Evolutionary conservation across 2,888 invertebrate species (phyloP), one percentile per base, ranked within the genome.

Genomic region (Pammene aurita): DNA sequence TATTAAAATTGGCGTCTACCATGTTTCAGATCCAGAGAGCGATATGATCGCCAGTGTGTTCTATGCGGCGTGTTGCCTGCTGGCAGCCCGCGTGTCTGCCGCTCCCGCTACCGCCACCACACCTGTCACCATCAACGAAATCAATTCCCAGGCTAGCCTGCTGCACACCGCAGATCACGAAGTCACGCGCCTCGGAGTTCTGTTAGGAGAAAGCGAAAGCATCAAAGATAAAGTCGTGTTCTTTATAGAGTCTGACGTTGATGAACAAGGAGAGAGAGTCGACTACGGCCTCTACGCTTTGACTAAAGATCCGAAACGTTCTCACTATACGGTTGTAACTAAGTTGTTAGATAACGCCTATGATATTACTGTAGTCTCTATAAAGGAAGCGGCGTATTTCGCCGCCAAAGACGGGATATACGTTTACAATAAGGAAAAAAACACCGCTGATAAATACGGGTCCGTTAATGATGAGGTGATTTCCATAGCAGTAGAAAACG

Each of bases 391-490:
- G 0, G 61, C 35, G 14, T 61, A 61, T 38, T 61, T 61, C 7
- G 61, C 35, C 16, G 9, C 61, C 4, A 50, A 48, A n/a, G 61
- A 61, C 16, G 61, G 61, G 9, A 50, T 61, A 61, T 61, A 61
- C 16, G 35, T 18, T 11, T 61, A 61, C 48, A 50, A 61, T 38
- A 61, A 18, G 11, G 16, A 61, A 9, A 48, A 61, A 14, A 50
- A 50, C 1, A 13, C 50, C 0, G 61, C 61, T 7, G 35, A 61
- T 18, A 61, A 61, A 34, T 61, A 18, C 38, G 61, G 61, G 5
- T 16, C 48, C 11, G 46, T 38, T 6, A 50, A 11, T 13, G 61
- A 61, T 5, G 61, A 61, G n/a, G 48, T 50, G 2, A 35, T 38
- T 16, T 61, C 48, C 18, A 16, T 61, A 10, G 50, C 61, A 1